phyloP scores from a whole-genome alignment of 2,888 invertebrate species.

The Hirtodrosophila trivittata region DNA sequence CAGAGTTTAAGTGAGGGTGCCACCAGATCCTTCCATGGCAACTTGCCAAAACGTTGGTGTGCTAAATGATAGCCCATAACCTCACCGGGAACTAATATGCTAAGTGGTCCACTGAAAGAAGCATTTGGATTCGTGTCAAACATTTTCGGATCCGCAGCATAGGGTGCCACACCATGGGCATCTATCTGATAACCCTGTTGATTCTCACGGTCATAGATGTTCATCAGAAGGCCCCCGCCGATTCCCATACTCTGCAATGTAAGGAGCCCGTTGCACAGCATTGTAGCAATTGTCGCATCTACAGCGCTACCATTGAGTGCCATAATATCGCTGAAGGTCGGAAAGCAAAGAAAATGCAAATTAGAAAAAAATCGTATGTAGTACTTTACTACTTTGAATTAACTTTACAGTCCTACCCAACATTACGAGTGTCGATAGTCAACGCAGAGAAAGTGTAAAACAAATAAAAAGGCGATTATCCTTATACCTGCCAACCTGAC shows the following conservation, averaged over 20 bases:
- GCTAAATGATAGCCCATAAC: slow-evolving; percentile 91
- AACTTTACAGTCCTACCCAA: too few relatives aligned
- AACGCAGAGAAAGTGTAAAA: too few relatives aligned
- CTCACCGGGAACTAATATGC: slow-evolving; percentile 93
- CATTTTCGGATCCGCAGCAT: slow-evolving; percentile 85
- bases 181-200: slow-evolving; percentile 88
- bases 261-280: slow-evolving; percentile 93
- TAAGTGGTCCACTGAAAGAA: slow-evolving; percentile 85
- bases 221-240: slow-evolving; percentile 92
- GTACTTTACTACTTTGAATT: too few relatives aligned
- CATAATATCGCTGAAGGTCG: slow-evolving; percentile 75
- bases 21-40: slow-evolving; percentile 90
- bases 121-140: slow-evolving; percentile 54
- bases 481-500: slow-evolving; percentile 90
- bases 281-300: slow-evolving; percentile 92
- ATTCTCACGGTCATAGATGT: slow-evolving; percentile 87
- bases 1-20: slow-evolving; percentile 88
- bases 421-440: too few relatives aligned
- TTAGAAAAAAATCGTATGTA: too few relatives aligned
- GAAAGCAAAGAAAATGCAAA: background rate
- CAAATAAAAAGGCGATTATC: too few relatives aligned
- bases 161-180: slow-evolving; percentile 91
- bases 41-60: slow-evolving; percentile 89
- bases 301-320: slow-evolving; percentile 88
- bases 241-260: slow-evolving; percentile 91